Percentiles rank a stretch among this genome's conserved stretches.
phyloP scores from a whole-genome alignment of 2,888 invertebrate genomes.

The Clepsis dumicolana region DNA sequence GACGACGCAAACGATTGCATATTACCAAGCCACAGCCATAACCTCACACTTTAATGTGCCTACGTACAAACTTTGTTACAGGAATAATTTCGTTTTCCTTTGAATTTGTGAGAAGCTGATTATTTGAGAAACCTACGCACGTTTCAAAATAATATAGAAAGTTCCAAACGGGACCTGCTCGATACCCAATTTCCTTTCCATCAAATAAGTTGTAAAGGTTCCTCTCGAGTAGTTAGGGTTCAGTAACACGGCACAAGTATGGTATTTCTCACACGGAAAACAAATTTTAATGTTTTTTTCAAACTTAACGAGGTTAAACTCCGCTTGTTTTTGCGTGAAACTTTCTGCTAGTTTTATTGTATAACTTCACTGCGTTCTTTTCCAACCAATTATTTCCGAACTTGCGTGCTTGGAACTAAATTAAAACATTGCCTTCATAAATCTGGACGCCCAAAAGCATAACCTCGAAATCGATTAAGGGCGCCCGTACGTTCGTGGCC shows the following conservation, averaged over 20 bases:
- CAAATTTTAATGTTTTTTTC: conserved; percentile 1
- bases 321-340: neutral
- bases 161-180: conserved; percentile 22
- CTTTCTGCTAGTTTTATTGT: neutral
- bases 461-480: conserved; percentile 79
- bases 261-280: conserved; percentile 12
- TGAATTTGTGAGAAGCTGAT: conserved; percentile 30
- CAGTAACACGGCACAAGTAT: neutral
- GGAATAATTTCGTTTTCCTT: conserved; percentile 36
- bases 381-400: conserved; percentile 24
- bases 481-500: conserved; percentile 72
- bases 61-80: conserved; percentile 16
- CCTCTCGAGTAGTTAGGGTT: conserved; percentile 20
- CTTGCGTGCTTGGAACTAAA: conserved; percentile 34
- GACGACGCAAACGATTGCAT: conserved; percentile 15
- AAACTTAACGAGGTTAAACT: conserved; percentile 3
- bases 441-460: conserved; percentile 42
- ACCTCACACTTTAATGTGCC: conserved; percentile 22
- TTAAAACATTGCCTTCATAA: conserved; percentile 41
- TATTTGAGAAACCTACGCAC: conserved; percentile 39
- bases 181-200: conserved; percentile 41
- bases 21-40: conserved; percentile 8
- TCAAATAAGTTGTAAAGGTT: conserved; percentile 33
- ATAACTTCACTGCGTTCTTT: conserved; percentile 6
- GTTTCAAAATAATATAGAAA: conserved; percentile 41